These are phyloP conservation scores for Serrognathus titanus DNA, from an alignment of 2,888 invertebrate genomes.

Conservation along the genomic window DNA sequence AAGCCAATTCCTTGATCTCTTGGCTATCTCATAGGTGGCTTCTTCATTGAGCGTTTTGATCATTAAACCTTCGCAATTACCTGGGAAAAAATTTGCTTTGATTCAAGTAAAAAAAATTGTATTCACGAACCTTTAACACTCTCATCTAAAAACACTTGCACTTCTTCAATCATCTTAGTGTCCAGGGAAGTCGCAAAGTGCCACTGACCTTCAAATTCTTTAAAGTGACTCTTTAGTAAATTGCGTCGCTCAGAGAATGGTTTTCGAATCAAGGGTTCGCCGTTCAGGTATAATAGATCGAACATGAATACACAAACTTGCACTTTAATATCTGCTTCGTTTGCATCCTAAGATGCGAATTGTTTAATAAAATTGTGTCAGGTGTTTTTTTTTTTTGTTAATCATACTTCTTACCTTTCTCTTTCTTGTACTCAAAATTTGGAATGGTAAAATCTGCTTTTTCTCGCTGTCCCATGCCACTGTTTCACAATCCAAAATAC, in stretches of 20 bases:
- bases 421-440: conserved; percentile 91
- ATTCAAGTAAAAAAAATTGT: conserved; percentile 1
- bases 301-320: conserved; percentile 91
- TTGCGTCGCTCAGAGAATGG: conserved; percentile 73
- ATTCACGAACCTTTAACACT: conserved; percentile 71
- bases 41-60: conserved; percentile 88
- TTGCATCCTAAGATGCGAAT: conserved; percentile 60
- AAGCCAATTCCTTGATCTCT: conserved; percentile 90
- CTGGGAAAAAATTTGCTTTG: conserved; percentile 41
- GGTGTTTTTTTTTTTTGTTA: neutral
- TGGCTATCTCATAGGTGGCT: conserved; percentile 96
- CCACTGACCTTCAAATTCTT: conserved; percentile 76
- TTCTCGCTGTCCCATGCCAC: conserved; percentile 92
- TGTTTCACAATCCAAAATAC: conserved; percentile 93
- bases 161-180: conserved; percentile 83
- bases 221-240: conserved; percentile 68
- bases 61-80: conserved; percentile 98
- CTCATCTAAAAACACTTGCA: conserved; percentile 90
- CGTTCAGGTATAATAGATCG: conserved; percentile 92
- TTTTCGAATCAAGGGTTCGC: conserved; percentile 72
- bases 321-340: conserved; percentile 72
- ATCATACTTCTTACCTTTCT: conserved; percentile 73
- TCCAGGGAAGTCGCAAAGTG: conserved; percentile 81
- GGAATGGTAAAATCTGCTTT: conserved; percentile 92
- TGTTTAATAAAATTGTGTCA: neutral